These are phyloP conservation scores for Unio pictorum DNA, from an alignment of 2,888 invertebrate genomes.

Conservation along the genomic window DNA sequence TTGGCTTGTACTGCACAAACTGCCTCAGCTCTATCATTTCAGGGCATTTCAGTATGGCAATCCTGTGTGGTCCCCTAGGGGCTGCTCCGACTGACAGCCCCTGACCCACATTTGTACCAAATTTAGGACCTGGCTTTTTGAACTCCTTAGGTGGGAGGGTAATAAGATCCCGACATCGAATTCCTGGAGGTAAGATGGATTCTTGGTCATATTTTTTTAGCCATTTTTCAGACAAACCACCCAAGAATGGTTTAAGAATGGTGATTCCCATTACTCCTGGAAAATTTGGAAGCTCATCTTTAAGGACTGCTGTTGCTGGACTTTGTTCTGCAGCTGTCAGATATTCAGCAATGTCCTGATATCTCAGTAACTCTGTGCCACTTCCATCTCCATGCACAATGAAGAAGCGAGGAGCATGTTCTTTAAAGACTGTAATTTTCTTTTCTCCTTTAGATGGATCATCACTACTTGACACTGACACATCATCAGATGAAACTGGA, in stretches of 20 bases:
- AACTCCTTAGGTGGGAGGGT: conserved; percentile 65
- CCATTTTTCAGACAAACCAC: conserved; percentile 65
- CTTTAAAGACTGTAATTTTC: conserved; percentile 50
- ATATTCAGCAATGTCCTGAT: conserved; percentile 68
- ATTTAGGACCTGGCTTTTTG: conserved; percentile 63
- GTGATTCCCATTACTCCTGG: conserved; percentile 68
- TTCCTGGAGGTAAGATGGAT: conserved; percentile 68
- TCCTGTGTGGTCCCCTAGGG: conserved; percentile 38
- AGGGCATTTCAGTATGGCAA: conserved; percentile 66
- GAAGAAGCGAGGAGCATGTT: conserved; percentile 69
- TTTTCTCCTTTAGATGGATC: conserved; percentile 38
- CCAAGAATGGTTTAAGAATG: conserved; percentile 61
- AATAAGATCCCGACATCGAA: conserved; percentile 64
- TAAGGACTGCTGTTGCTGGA: conserved; percentile 65
- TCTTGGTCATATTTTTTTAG: conserved; percentile 64
- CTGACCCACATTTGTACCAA: conserved; percentile 67
- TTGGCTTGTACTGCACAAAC: conserved; percentile 68
- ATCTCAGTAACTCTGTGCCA: conserved; percentile 68
- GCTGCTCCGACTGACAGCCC: conserved; percentile 64
- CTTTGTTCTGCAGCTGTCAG: conserved; percentile 65
- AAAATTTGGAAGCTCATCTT: conserved; percentile 67
- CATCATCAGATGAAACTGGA: conserved; percentile 44
- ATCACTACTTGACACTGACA: conserved; percentile 46
- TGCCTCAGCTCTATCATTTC: conserved; percentile 63
- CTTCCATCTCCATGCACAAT: conserved; percentile 67